Evolutionary conservation across 2,113 vertebrate species (phyloP).

Genomic region (Nothocercus julius): DNA sequence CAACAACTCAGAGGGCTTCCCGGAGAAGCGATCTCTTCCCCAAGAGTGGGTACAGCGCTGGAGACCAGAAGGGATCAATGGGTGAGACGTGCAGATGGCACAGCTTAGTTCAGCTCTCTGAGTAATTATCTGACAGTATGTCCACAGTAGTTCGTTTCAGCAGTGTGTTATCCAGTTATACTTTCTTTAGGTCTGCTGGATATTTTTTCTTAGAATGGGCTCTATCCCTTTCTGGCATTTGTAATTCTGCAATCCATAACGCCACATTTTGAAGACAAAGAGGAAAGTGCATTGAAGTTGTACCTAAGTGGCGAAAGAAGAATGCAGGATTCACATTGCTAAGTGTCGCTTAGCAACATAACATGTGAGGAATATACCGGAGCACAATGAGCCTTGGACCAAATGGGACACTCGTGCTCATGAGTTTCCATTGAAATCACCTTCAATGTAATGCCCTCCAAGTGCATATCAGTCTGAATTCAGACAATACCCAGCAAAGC

Average conservation of each 20-base stretch:
- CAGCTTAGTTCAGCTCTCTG: neutral
- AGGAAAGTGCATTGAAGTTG: neutral
- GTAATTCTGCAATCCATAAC: neutral
- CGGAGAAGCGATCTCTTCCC: neutral
- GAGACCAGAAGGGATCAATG: neutral
- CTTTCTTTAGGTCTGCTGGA: neutral
- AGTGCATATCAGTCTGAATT: neutral
- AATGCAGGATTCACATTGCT: neutral
- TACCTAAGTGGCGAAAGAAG: neutral
- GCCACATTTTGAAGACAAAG: constrained; percentile 29
- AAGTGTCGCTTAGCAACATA: neutral
- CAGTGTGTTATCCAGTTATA: neutral
- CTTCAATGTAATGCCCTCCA: neutral
- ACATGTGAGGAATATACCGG: neutral
- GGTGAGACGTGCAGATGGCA: neutral
- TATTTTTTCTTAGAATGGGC: neutral
- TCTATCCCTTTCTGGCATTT: neutral
- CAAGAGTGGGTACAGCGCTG: fast-evolving
- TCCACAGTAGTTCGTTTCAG: neutral
- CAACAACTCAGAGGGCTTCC: neutral
- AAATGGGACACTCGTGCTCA: neutral
- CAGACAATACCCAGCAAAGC: neutral
- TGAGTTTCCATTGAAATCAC: neutral
- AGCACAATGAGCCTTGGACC: neutral
- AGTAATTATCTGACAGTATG: constrained; percentile 16